Conservation (phyloP, 2,888 invertebrate genomes). For the Aporophyla nigra region DNA sequence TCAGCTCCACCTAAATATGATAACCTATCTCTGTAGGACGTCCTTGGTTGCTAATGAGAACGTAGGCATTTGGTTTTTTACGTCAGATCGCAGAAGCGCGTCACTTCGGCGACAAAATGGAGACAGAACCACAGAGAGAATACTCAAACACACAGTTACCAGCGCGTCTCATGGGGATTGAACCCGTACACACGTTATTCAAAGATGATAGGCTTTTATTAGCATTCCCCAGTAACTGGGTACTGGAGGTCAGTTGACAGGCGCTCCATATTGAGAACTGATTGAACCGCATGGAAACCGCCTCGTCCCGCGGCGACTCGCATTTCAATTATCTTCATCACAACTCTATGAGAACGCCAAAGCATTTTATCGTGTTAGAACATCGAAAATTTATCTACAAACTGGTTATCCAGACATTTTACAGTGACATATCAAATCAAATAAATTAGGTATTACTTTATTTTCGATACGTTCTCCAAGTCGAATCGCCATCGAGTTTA, state of each 20-base stretch:
- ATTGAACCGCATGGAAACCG: neutral
- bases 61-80: neutral
- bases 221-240: neutral
- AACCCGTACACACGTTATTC: constrained; percentile 4
- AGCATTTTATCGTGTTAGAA: no score
- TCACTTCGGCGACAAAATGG: neutral
- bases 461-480: neutral
- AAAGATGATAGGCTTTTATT: constrained; percentile 22
- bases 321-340: neutral
- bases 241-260: neutral
- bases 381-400: neutral
- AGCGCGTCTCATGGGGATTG: constrained; percentile 6
- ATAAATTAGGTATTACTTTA: neutral
- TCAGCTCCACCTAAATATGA: neutral
- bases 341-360: neutral
- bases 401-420: neutral
- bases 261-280: constrained; percentile 19
- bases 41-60: neutral
- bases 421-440: neutral
- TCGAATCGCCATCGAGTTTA: neutral
- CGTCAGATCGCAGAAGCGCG: neutral
- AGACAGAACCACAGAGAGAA: constrained; percentile 1
- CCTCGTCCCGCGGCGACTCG: neutral
- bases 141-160: neutral
- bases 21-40: neutral